Evolutionary conservation across 2,113 vertebrate species (phyloP), one percentile per base, ranked within the genome.

Genomic region (Fulica atra): DNA sequence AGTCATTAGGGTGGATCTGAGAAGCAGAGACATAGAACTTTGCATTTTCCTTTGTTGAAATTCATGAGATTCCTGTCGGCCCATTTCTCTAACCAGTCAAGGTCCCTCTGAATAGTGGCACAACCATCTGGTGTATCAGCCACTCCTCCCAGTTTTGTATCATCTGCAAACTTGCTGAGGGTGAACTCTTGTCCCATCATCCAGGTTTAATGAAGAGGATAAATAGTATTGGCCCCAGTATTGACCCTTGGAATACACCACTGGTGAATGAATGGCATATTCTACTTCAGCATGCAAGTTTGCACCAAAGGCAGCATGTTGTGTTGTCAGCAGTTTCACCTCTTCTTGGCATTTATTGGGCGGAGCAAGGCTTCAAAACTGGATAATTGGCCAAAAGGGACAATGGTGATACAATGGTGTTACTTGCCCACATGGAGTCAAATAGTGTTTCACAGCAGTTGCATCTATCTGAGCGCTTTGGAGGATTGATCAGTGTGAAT

Each of bases 91-190:
- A 70, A 50, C 71, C 70, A 56, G 42, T 87, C 29, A 38, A 82
- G 61, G 40, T 93, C 63, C 63, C 54, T 44, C 44, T 97, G 94
- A 95, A 94, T 92, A 89, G 78, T 59, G 90, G 54, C 74, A 89
- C 82, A 93, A 70, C 82, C 88, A 88, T 95, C 93, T 96, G 90
- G 66, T 83, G 50, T 71, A 70, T 61, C 86, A 77, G 79, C 68
- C 68, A 66, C 92, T 96, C 88, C 92, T 94, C 88, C 85, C 54
- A 65, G 86, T 95, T 95, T 88, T 94, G 79, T 93, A 7, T 95
- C 79, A 61, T 73, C 44, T 69, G 53, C 3, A 1, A 16, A 82
- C 80, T 93, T 70, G 35, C 65, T 60, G 76, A 3, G 83, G 48
- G 28, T 90, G 76, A 92, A 33, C 88, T 89, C 88, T 84, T 88